Evolutionary conservation across 2,888 invertebrate species (phyloP), one percentile per base, ranked within the genome.

Genomic region (Drosophila neotestacea): DNA sequence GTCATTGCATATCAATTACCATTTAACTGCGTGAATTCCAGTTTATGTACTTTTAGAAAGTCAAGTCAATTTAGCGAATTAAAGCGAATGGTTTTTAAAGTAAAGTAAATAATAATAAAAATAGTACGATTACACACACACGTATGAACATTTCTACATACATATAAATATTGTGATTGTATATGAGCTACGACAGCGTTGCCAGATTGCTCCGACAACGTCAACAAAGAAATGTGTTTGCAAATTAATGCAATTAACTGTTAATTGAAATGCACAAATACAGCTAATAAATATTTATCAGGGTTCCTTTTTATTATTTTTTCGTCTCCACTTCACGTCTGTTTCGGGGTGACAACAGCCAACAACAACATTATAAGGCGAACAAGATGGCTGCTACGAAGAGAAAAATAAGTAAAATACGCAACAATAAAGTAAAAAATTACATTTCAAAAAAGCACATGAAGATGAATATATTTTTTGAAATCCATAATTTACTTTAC

Each of bases 401-500:
- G 22, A 76, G 69, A 72, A 67, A 67, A 79, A 75, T 71, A 79
- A 69, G 63, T 3, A 69, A 50, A 62, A 66, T 58, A 65, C 60
- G 68, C 55, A 69, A 75, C 73, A 76, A 73, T 73, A 80, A 82
- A 82, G 79, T 70, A 77, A 79, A 80, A 70, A 77, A 77, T 67
- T 39, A 50, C 39, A 79, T 77, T 82, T 79, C 71, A 77, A 81
- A 76, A 79, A 62, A 59, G 52, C 42, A 16, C 22, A 66, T 13
- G 54, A 54, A 6, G 36, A 47, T 13, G 28, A n/a, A 50, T 36
- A 54, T 59, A 59, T 61, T 67, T 68, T 56, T 68, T 62, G 63
- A 76, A 77, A 79, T 71, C 16, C 68, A 71, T 69, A 63, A 59
- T 56, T 88, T 85, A 77, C 86, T 82, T 88, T 80, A 85, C 88